Conservation (phyloP, 1,140 invertebrate species). For the Diachasma alloeum region DNA sequence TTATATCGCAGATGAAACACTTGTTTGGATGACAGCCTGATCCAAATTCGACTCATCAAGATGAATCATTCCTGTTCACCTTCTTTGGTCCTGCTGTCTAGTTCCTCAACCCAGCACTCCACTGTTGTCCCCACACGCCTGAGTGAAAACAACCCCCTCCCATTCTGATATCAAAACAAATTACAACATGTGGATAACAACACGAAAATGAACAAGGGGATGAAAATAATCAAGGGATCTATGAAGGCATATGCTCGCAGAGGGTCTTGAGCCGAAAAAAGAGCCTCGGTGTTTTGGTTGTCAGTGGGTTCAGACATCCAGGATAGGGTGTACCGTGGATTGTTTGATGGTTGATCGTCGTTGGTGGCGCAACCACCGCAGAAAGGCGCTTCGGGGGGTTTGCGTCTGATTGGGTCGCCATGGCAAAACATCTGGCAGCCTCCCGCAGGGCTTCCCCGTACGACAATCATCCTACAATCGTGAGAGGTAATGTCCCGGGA, state of each 20-base stretch:
- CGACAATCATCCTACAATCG: slow-evolving; percentile 63
- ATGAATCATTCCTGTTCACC: too few relatives aligned
- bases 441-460: slow-evolving; percentile 62
- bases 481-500: slow-evolving; percentile 61
- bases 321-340: slow-evolving; percentile 50
- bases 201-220: background rate
- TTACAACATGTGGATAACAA: slow-evolving; percentile 14
- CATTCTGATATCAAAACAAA: background rate
- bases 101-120: too few relatives aligned
- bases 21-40: too few relatives aligned
- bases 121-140: too few relatives aligned
- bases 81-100: too few relatives aligned
- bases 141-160: too few relatives aligned
- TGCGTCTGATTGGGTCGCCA: slow-evolving; percentile 63
- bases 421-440: slow-evolving; percentile 63
- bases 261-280: slow-evolving; percentile 7
- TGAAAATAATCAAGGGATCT: slow-evolving; percentile 24
- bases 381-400: slow-evolving; percentile 56
- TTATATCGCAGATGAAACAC: too few relatives aligned
- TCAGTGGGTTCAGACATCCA: slow-evolving; percentile 22
- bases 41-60: too few relatives aligned
- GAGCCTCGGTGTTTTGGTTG: slow-evolving; percentile 14
- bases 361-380: slow-evolving; percentile 14
- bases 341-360: slow-evolving; percentile 65
- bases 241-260: slow-evolving; percentile 33